phyloP scores from a whole-genome alignment of 2,113 vertebrate genomes.

The Chlorocebus sabaeus region DNA sequence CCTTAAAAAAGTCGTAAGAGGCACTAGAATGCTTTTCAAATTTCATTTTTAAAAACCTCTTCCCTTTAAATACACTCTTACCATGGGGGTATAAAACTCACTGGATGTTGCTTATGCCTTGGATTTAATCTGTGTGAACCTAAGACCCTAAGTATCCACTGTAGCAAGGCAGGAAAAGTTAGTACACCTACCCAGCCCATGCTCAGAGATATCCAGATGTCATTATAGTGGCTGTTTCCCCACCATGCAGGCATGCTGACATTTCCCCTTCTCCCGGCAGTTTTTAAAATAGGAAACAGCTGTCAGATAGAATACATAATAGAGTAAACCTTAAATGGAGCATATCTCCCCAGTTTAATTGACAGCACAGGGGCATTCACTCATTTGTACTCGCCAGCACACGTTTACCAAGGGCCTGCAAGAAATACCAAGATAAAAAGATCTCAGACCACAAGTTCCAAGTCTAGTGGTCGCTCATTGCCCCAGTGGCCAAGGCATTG shows the following conservation, averaged over 20 bases:
- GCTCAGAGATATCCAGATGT: neutral
- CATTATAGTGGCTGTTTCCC: neutral
- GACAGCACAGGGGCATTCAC: neutral
- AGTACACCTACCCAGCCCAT: neutral
- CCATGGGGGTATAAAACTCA: neutral
- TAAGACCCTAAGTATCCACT: neutral
- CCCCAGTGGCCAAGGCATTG: neutral
- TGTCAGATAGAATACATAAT: neutral
- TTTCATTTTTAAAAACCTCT: neutral
- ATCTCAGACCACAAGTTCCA: neutral
- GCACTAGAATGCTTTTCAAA: neutral
- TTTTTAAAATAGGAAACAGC: slow-evolving; percentile 35
- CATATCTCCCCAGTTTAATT: neutral
- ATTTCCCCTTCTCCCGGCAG: neutral
- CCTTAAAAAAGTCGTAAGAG: neutral
- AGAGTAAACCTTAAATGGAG: neutral
- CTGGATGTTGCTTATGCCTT: neutral
- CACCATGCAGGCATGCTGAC: fast-evolving
- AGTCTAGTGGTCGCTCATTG: neutral
- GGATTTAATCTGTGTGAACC: neutral
- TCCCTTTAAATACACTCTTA: slow-evolving; percentile 1
- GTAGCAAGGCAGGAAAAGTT: neutral
- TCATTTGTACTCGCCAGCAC: neutral
- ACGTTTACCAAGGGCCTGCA: neutral
- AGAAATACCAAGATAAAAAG: neutral